Base-by-base conservation (phyloP, 2,888 invertebrate genomes). In the Idaea dimidiata region DNA sequence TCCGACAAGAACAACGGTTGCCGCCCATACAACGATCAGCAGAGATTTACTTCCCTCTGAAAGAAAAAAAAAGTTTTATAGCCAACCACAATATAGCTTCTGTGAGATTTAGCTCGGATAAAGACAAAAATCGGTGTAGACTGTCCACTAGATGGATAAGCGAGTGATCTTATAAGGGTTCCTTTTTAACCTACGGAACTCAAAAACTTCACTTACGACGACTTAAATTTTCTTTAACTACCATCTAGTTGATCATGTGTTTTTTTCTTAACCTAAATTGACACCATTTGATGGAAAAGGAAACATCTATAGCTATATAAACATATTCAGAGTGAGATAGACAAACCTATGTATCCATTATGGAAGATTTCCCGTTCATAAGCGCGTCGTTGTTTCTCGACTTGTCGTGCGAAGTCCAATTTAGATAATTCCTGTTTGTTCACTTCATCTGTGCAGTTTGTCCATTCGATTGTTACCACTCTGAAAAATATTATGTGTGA, bases 381-480 rank as follows among this genome's bases (percentile, higher is more conserved):
- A 68, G 78, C 77, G 62, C 81, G 85, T 62, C 82, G 84, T 62
- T 82, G 82, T 58, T 79, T 80, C 62, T 85, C 85, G 31, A 81
- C 85, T 18, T 80, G 83, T 1, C 84, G 81, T 63, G 87, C 87
- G 7, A 83, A 75, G 0, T 84, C 87, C 57, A 43, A 43, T 14
- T 43, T 43, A 10, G 43, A 43, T 43, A 43, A 43, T 43, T 43
- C 43, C 14, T 43, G 43, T 43, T 43, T 43, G 63, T 85, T 84
- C 18, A 80, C 69, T 10, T 84, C 86, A 4, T 86, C 83, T 7
- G 88, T 88, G 75, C 91, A 91, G 81, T 91, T 91, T 10, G 88
- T 86, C 91, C 91, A 91, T 65, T 91, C 89, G 68, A 91, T 91
- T 0, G 90, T 89, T 66, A 91, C 86, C 72, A 84, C 90, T 81